These are phyloP conservation scores for Lemur catta DNA, from an alignment of 2,797 vertebrate genomes.

Conservation along the genomic window DNA sequence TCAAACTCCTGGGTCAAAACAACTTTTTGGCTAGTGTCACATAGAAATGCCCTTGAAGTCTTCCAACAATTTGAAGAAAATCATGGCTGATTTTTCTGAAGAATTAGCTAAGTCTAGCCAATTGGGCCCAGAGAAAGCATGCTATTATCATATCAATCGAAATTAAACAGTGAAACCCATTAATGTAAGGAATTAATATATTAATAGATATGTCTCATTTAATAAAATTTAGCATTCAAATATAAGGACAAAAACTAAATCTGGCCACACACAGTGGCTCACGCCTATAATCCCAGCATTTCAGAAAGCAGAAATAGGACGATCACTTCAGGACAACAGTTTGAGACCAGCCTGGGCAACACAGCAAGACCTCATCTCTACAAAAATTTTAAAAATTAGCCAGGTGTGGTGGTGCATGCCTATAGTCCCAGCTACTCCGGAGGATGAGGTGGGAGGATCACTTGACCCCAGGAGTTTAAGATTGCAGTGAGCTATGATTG, in stretches of 20 bases:
- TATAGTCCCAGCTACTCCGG: background rate
- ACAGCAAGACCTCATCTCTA: background rate
- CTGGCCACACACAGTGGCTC: background rate
- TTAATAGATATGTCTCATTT: background rate
- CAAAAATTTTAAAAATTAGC: background rate
- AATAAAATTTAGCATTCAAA: background rate
- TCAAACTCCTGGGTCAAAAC: background rate
- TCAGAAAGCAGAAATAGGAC: background rate
- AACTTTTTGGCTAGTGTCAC: background rate
- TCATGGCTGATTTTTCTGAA: background rate
- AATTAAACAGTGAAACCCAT: background rate
- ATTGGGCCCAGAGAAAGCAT: background rate
- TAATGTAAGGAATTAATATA: background rate
- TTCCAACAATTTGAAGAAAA: constrained; percentile 27
- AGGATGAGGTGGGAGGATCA: background rate
- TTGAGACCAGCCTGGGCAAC: background rate
- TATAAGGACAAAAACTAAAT: background rate
- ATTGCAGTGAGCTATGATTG: background rate
- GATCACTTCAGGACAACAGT: background rate
- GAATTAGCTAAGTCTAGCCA: background rate
- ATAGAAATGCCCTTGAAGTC: background rate
- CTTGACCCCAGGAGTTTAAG: background rate
- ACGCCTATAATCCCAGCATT: background rate
- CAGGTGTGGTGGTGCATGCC: background rate
- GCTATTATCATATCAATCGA: background rate